phyloP scores from a whole-genome alignment of 1,140 invertebrate species.

The Panagrolaimus sp. region DNA sequence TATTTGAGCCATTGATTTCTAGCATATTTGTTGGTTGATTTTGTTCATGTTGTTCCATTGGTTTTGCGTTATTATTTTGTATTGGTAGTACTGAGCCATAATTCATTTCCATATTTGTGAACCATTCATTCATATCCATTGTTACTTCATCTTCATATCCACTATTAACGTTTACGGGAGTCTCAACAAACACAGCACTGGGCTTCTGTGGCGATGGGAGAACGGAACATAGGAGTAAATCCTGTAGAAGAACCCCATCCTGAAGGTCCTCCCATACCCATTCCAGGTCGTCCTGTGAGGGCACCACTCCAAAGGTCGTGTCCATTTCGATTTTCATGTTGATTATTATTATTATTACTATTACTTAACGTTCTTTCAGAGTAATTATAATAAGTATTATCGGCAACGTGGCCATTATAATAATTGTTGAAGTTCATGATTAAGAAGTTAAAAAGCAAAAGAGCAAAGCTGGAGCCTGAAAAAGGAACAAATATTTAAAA shows the following conservation, averaged over 20 bases:
- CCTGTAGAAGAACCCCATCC: conserved; percentile 6
- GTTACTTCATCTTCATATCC: conserved; percentile 5
- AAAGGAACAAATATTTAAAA: background rate
- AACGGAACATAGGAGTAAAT: conserved; percentile 13
- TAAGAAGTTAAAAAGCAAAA: conserved; percentile 1
- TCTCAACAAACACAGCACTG: conserved; percentile 18
- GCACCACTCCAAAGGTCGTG: conserved; percentile 2
- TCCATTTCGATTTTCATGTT: too few relatives aligned
- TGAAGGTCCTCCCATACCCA: conserved; percentile 11
- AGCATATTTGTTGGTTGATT: too few relatives aligned
- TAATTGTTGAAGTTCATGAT: conserved; percentile 17
- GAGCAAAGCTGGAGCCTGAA: conserved; percentile 4
- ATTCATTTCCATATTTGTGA: too few relatives aligned
- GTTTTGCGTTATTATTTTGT: too few relatives aligned
- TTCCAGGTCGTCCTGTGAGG: conserved; percentile 8
- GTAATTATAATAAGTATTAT: background rate
- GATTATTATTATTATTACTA: conserved; percentile 6
- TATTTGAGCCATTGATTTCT: too few relatives aligned
- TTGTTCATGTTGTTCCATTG: too few relatives aligned
- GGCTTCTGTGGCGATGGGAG: conserved; percentile 3
- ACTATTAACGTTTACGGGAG: conserved; percentile 6
- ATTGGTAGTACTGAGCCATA: too few relatives aligned
- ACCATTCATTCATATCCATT: too few relatives aligned
- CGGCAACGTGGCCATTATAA: background rate
- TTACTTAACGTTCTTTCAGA: background rate